Evolutionary conservation across 2,113 vertebrate genomes (phyloP), one percentile per base, ranked within the genome.

Genomic region (Esox niger): DNA sequence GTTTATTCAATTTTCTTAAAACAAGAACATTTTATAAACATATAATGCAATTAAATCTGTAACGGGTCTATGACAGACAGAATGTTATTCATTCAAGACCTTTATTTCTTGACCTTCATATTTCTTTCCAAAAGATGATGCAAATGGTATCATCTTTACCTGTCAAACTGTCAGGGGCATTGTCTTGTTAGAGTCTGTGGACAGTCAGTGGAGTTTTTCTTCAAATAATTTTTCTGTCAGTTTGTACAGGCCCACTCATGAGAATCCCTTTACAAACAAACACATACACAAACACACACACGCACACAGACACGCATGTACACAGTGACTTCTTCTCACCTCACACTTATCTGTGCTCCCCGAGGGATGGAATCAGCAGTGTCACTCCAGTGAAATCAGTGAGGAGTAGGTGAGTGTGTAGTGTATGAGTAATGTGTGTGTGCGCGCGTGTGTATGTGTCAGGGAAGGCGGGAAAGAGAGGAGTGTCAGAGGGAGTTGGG

Each of bases 391-490:
- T n/a, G 58, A 17, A 67, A 29, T 17, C 56, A 30, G 27, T 58
- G 56, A 56, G 49, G 49, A 1, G n/a, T 59, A 9, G 38, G 23
- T 58, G 66, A 8, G 33, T 29, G 54, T 59, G 32, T 31, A 1
- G 54, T 43, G 21, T 6, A 21, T 59, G 32, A n/a, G 27, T 47
- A n/a, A 58, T 52, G 62, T 30, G 46, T 52, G 63, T 49, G 46
- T 43, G 46, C 13, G 27, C 20, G 26, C 30, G n/a, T 31, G 9
- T 31, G 29, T 55, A 43, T 46, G 25, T 35, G 70, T 21, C 25
- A 47, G 57, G 59, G 33, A 32, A 62, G 47, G 61, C 29, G 49
- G 55, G 47, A 58, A 56, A 61, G 57, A 25, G 30, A 49, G 33
- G 38, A 52, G 17, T 29, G 30, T n/a, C 32, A 20, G 15, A 57